Evolutionary conservation across 2,888 invertebrate species (phyloP).

Genomic region (Xanthorhoe spadicearia): DNA sequence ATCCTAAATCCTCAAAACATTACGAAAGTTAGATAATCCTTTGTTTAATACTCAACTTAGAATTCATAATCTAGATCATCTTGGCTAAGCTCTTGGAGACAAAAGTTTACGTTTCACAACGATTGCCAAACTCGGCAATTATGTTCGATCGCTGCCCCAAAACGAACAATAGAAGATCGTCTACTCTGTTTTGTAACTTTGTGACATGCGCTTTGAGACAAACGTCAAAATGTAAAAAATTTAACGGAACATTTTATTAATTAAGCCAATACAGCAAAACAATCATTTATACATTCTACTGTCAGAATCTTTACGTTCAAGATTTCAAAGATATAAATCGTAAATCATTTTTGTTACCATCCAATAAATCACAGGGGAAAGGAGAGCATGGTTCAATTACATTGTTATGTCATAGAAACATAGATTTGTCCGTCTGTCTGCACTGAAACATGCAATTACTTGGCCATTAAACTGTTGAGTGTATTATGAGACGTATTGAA

Average conservation of each 20-base stretch:
- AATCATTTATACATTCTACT: background rate
- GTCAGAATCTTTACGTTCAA: background rate
- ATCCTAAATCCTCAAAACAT: background rate
- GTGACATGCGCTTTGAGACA: conserved; percentile 4
- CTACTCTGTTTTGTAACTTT: conserved; percentile 24
- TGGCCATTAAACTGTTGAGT: conserved; percentile 8
- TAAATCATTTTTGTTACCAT: conserved; percentile 2
- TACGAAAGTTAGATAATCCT: conserved; percentile 22
- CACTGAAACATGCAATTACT: conserved; percentile 15
- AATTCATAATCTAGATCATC: conserved; percentile 21
- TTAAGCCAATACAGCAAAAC: too few relatives aligned
- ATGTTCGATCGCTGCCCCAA: conserved; percentile 30
- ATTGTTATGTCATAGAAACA: conserved; percentile 23
- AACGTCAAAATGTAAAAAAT: background rate
- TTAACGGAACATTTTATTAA: too few relatives aligned
- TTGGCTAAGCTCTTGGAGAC: conserved; percentile 16
- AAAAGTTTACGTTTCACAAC: conserved; percentile 21
- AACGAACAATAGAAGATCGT: conserved; percentile 40
- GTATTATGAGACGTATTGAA: background rate
- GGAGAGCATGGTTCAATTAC: background rate
- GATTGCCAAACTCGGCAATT: conserved; percentile 26
- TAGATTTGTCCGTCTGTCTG: conserved; percentile 24
- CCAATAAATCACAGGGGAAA: conserved; percentile 16
- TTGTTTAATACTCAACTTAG: conserved; percentile 20
- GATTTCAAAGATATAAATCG: background rate